Conservation (phyloP, 2,797 vertebrate species). For the Sylvia borin region DNA sequence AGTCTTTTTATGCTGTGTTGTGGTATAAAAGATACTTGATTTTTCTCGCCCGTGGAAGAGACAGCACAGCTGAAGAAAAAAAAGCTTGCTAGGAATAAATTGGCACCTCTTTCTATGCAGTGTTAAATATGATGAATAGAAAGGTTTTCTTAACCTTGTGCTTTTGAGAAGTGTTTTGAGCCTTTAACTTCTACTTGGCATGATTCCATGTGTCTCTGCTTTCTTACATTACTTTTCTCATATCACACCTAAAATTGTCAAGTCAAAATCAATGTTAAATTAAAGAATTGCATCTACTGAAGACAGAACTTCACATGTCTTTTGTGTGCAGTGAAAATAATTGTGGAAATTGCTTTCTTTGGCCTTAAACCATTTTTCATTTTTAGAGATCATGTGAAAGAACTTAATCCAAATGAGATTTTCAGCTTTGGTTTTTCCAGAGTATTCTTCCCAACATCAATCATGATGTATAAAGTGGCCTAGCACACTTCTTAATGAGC, state of each 20-base stretch:
- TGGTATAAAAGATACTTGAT: neutral
- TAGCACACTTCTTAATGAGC: neutral
- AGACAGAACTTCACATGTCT: neutral
- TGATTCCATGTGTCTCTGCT: neutral
- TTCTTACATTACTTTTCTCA: neutral
- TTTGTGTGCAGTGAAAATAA: neutral
- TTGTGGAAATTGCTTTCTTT: conserved; percentile 25
- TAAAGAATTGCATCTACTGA: neutral
- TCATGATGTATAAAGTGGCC: neutral
- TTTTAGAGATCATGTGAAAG: neutral
- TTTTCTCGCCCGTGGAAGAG: neutral
- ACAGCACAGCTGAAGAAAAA: neutral
- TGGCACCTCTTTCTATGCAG: neutral
- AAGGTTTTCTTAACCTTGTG: neutral
- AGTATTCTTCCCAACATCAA: neutral
- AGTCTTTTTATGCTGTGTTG: neutral
- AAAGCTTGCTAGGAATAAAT: neutral
- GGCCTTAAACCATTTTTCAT: conserved; percentile 10
- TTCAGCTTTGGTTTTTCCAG: neutral
- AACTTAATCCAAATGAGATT: conserved; percentile 42
- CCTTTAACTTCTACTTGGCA: neutral
- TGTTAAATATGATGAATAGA: neutral
- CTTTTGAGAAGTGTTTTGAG: neutral
- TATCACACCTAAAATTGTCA: neutral
- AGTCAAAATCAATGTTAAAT: neutral